A percentile compares a stretch with the other conserved stretches of the same genome.
Conservation (phyloP, 2,888 invertebrate genomes). For the Tillus elongatus region DNA sequence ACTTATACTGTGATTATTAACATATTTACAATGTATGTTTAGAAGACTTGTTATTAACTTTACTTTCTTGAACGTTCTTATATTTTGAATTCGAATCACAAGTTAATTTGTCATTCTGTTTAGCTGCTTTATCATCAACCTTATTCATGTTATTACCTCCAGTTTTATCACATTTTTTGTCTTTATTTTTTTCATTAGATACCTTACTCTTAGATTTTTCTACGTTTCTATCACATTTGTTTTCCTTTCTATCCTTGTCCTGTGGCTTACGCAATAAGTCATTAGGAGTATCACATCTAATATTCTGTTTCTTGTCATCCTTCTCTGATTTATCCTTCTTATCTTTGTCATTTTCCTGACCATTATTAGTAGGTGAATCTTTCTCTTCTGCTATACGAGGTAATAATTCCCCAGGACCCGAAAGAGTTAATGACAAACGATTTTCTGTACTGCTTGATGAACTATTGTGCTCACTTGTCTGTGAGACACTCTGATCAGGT, state of each 20-base stretch:
- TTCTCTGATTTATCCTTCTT: slow-evolving; percentile 14
- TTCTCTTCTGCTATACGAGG: slow-evolving; percentile 84
- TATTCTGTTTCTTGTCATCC: slow-evolving; percentile 11
- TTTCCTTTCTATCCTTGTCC: too few relatives aligned
- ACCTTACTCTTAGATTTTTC: slow-evolving; percentile 5
- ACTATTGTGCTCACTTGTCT: slow-evolving; percentile 19
- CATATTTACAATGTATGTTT: too few relatives aligned
- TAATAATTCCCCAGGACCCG: slow-evolving; percentile 52
- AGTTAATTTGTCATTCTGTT: too few relatives aligned
- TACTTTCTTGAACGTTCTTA: too few relatives aligned
- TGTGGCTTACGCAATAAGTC: too few relatives aligned
- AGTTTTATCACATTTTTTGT: slow-evolving; percentile 7
- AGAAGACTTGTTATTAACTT: too few relatives aligned
- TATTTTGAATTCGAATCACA: too few relatives aligned
- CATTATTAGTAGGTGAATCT: slow-evolving; percentile 62
- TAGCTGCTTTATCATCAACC: slow-evolving; percentile 7
- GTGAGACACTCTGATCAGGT: slow-evolving; percentile 23
- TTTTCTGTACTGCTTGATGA: slow-evolving; percentile 26
- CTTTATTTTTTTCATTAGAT: slow-evolving; percentile 6
- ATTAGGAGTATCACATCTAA: too few relatives aligned
- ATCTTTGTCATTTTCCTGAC: slow-evolving; percentile 18
- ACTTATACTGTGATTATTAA: too few relatives aligned
- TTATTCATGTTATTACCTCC: slow-evolving; percentile 5
- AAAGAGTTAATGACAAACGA: slow-evolving; percentile 42
- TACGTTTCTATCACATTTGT: too few relatives aligned